phyloP scores from a whole-genome alignment of 2,797 vertebrate species.

The Siniperca scherzeri region DNA sequence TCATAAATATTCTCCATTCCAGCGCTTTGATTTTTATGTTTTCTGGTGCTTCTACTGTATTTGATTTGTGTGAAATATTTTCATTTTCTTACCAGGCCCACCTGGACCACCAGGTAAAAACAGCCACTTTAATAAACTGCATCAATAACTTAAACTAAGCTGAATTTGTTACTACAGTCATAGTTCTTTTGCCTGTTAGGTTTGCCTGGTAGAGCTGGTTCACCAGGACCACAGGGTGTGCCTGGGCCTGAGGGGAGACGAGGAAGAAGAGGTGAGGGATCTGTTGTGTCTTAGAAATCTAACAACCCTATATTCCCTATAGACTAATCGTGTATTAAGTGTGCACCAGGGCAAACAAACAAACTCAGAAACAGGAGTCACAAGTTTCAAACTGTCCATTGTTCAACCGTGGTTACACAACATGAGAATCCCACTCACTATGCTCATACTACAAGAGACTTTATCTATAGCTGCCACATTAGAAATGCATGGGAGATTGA shows the following conservation, averaged over 20 bases:
- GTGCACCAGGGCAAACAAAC: background rate
- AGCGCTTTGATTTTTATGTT: background rate
- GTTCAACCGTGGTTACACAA: slow-evolving; percentile 46
- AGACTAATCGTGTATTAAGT: background rate
- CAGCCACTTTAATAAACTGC: background rate
- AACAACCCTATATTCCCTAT: background rate
- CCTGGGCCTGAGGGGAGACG: slow-evolving; percentile 86
- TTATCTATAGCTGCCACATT: slow-evolving; percentile 12
- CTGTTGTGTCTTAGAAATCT: background rate
- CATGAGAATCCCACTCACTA: slow-evolving; percentile 36
- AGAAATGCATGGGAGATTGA: background rate
- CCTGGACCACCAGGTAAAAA: slow-evolving; percentile 91
- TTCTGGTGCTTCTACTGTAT: background rate
- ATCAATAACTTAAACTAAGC: background rate
- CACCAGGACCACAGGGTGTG: slow-evolving; percentile 86
- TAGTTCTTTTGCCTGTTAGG: slow-evolving; percentile 50
- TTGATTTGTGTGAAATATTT: slow-evolving; percentile 9
- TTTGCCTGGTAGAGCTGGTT: slow-evolving; percentile 79
- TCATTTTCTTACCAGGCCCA: slow-evolving; percentile 80
- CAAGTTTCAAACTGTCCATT: slow-evolving; percentile 52
- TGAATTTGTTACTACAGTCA: background rate
- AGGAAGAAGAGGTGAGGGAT: slow-evolving; percentile 88
- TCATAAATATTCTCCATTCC: slow-evolving; percentile 7
- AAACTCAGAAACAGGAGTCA: slow-evolving; percentile 19
- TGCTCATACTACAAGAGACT: slow-evolving; percentile 6